These are phyloP conservation scores for Sminthopsis crassicaudata DNA, from an alignment of 2,113 vertebrate genomes.

Conservation along the genomic window DNA sequence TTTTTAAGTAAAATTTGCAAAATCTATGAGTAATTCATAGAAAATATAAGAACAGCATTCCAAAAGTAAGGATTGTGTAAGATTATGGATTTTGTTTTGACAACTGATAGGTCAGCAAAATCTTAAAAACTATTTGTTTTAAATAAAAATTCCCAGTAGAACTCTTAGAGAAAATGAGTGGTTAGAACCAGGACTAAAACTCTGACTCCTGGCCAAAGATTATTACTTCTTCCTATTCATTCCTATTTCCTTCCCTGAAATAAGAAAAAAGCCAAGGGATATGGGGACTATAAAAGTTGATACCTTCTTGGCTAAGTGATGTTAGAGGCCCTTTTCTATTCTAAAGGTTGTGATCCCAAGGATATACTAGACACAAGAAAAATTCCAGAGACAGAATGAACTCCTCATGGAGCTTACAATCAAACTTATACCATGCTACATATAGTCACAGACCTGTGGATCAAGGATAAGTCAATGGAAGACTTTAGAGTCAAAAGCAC, in stretches of 20 bases:
- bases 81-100: not conserved
- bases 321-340: not conserved
- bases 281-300: not conserved
- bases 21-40: not conserved
- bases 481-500: not conserved
- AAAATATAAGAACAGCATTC: not conserved
- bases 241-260: not conserved
- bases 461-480: not conserved
- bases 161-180: not conserved
- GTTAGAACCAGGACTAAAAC: not conserved
- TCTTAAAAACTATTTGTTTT: not conserved
- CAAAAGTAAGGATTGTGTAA: not conserved
- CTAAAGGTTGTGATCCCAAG: not conserved
- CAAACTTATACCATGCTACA: not conserved
- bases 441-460: not conserved
- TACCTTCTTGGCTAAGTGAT: not conserved
- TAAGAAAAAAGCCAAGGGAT: not conserved
- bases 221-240: not conserved
- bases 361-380: not conserved
- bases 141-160: not conserved
- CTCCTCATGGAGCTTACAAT: not conserved
- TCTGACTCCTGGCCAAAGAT: not conserved
- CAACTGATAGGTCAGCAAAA: not conserved
- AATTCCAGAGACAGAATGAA: not conserved
- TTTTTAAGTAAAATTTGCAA: not conserved